phyloP scores from a whole-genome alignment of 2,797 vertebrate genomes.

The Peromyscus melanophrys region DNA sequence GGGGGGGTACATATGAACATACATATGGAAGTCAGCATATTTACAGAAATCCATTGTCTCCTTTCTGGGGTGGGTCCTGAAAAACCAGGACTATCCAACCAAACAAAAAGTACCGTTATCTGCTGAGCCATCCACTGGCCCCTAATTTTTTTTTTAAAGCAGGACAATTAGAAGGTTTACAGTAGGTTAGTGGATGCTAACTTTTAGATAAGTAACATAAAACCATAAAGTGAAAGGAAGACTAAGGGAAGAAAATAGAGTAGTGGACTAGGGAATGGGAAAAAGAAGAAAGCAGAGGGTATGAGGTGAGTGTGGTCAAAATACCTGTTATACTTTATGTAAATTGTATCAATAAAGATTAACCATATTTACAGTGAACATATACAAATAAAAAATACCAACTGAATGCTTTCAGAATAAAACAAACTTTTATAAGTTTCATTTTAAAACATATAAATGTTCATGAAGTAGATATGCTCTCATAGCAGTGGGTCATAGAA shows the following conservation, averaged over 20 bases:
- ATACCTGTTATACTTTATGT: neutral
- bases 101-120: neutral
- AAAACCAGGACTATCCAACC: too few relatives aligned
- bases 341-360: neutral
- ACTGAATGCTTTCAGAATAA: conserved; percentile 2
- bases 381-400: neutral
- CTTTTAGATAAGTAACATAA: neutral
- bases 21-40: too few relatives aligned
- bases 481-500: conserved; percentile 28
- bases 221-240: neutral
- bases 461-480: conserved; percentile 25
- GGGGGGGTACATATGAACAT: too few relatives aligned
- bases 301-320: neutral
- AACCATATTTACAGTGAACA: neutral
- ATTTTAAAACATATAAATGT: neutral
- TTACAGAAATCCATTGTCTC: neutral
- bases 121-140: too few relatives aligned
- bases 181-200: neutral
- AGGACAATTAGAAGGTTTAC: neutral
- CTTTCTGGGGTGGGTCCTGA: too few relatives aligned
- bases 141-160: neutral
- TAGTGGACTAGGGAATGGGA: neutral
- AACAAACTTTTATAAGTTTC: conserved; percentile 7
- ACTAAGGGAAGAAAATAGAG: neutral
- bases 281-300: neutral